Evolutionary conservation across 2,797 vertebrate species (phyloP), one percentile per base, ranked within the genome.

Genomic region (Leptatherina wallacei): DNA sequence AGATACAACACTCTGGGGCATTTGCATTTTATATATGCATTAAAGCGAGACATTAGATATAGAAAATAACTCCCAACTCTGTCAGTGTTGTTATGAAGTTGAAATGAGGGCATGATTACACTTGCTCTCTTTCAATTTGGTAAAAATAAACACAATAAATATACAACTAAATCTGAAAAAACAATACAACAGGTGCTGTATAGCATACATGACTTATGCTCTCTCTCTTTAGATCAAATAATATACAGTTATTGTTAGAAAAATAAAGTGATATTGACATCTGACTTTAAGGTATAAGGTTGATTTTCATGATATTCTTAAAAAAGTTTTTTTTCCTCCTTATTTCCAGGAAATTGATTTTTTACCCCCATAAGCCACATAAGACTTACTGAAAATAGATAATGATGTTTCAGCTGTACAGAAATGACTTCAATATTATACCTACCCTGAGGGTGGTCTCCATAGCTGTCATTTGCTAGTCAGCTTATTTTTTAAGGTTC

Each of bases 301-400:
- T 75, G 55, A 75, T 56, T 81, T 71, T 81, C 10, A 69, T 58
- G n/a, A 73, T 68, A 20, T 80, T 73, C 54, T 72, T 65, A 80
- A 80, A 75, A 61, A 75, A 69, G 59, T 36, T 42, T 44, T 33
- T 24, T 16, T 44, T 47, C 47, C 12, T 33, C 62, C 40, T 57
- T 65, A 61, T 79, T 73, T 69, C 58, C 52, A 5, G 24, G 59
- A 20, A 78, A 79, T 71, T 49, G 61, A 80, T 90, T 73, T 81
- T 18, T 72, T 80, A 55, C 58, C 33, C 73, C 78, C 70, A 80
- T 73, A 82, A 82, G 56, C 69, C 75, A 69, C 67, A 77, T 30
- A 75, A 66, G 54, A 32, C 65, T 82, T 75, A 66, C n/a, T 85
- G 69, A 63, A 83, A 86, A 85, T 13, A 83, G 77, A 83, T 83